These are phyloP conservation scores for Aporophyla lueneburgensis DNA, from an alignment of 2,888 invertebrate species.

Conservation along the genomic window DNA sequence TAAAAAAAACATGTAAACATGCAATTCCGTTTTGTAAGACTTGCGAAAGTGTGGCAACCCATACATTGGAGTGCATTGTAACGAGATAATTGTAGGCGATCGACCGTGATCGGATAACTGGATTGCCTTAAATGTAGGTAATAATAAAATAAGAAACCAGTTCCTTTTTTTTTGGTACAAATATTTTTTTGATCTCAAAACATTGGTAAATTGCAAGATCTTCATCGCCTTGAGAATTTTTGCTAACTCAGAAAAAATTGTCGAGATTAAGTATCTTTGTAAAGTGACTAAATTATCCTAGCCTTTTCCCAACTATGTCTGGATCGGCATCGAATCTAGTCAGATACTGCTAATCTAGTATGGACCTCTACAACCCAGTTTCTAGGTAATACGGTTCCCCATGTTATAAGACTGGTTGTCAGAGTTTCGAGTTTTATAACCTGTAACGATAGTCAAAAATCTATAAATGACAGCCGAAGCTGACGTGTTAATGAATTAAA, in stretches of 20 bases:
- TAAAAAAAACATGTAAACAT: slow-evolving; percentile 31
- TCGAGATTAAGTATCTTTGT: too few species aligned
- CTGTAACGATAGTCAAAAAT: too few species aligned
- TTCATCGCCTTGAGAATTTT: neutral
- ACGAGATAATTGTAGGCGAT: slow-evolving; percentile 32
- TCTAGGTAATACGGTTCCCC: too few species aligned
- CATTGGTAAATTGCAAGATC: neutral
- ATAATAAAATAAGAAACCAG: neutral
- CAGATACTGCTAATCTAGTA: too few species aligned
- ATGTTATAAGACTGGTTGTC: too few species aligned
- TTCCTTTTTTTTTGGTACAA: neutral
- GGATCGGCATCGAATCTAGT: too few species aligned
- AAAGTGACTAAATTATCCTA: too few species aligned
- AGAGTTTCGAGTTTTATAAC: too few species aligned
- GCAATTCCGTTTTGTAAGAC: slow-evolving; percentile 34
- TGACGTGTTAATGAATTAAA: too few species aligned
- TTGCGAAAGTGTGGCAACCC: slow-evolving; percentile 30
- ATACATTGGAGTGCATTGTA: slow-evolving; percentile 40
- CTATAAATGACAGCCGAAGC: too few species aligned
- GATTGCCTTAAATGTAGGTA: neutral
- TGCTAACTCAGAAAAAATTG: neutral
- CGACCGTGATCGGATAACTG: slow-evolving; percentile 16
- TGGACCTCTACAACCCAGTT: too few species aligned
- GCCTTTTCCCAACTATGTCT: too few species aligned
- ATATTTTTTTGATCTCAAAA: neutral